Percentiles rank a stretch among this genome's conserved stretches.
Evolutionary conservation across 1,140 invertebrate genomes (phyloP).

Genomic region (Anoplophora glabripennis): DNA sequence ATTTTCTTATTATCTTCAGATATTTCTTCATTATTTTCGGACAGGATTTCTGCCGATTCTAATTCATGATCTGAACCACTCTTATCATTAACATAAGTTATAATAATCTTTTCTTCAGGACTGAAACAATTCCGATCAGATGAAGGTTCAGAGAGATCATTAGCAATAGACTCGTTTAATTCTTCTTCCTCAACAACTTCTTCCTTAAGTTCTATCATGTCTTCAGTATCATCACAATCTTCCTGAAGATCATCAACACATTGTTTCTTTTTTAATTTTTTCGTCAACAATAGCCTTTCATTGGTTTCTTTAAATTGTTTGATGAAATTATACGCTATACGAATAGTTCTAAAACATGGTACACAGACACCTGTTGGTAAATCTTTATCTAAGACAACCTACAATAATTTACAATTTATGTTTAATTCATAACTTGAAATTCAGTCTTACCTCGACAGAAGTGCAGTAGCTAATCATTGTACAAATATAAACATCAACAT

Average conservation of each 20-base stretch:
- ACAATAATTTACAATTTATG: conserved; percentile 5
- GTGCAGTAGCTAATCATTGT: conserved; percentile 13
- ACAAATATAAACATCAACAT: conserved; percentile 12
- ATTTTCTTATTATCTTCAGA: not conserved
- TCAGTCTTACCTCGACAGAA: conserved; percentile 5
- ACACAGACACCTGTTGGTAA: conserved; percentile 9
- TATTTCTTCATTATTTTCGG: too few relatives aligned
- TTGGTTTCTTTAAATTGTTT: conserved; percentile 17
- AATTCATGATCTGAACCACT: not conserved
- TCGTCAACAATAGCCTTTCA: not conserved
- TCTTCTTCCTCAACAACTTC: not conserved
- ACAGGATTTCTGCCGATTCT: too few relatives aligned
- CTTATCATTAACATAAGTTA: conserved; percentile 4
- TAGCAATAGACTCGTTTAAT: too few relatives aligned
- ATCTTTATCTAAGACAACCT: conserved; percentile 3
- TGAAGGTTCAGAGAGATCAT: too few relatives aligned
- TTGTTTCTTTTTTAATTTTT: too few relatives aligned
- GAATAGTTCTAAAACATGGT: conserved; percentile 15
- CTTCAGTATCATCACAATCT: not conserved
- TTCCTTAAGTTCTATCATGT: not conserved
- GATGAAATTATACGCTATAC: conserved; percentile 19
- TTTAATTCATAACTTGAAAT: not conserved
- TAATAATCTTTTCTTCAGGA: not conserved
- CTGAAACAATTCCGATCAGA: too few relatives aligned
- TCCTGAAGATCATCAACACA: not conserved